Base-by-base conservation (phyloP, 2,888 invertebrate species). In the Aspidapion aeneum region DNA sequence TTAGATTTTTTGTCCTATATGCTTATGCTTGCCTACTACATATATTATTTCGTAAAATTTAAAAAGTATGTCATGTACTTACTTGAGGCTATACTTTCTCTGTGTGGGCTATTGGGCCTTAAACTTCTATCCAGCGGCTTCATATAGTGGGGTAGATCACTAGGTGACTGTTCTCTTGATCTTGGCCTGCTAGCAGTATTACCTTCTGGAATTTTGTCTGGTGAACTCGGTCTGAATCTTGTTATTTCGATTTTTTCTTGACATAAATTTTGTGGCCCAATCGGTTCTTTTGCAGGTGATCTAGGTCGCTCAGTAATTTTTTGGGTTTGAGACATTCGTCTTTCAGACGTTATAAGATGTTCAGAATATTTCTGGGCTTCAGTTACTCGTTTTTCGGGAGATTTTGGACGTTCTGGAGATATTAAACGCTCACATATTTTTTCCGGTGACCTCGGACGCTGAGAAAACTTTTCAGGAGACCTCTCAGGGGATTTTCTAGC, bases 131-230 rank as follows among this genome's bases (percentile, higher is more conserved):
- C 76, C 55, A 79, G 68, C 54, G 78, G 77, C 63, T 69, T 65
- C 78, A 79, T 78, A 62, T 78, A 79, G 60, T 75, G 74, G 17
- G 79, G 78, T 48, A 73, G 54, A 58, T 75, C 73, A 51, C 70
- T 69, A 1, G 67, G 67, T 12, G 64, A 61, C 50, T 61, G 51
- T 51, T 68, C 68, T 54, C 63, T 52, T 35, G 62, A 63, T 59
- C 60, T 58, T 7, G 50, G 20, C 56, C 58, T 65, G 18, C n/a
- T 49, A 20, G 16, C 48, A 12, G 57, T 58, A n/a, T 18, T 21
- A 48, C 58, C 60, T 18, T 63, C 65, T 48, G 63, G 62, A 20
- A 67, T 55, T 63, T 61, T 65, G n/a, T 70, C 66, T 19, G 64
- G 67, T 9, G 66, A 67, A 18, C 63, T 67, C 18, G 67, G 20